Evolutionary conservation across 2,888 invertebrate species (phyloP).

Genomic region (Eulithis testata): DNA sequence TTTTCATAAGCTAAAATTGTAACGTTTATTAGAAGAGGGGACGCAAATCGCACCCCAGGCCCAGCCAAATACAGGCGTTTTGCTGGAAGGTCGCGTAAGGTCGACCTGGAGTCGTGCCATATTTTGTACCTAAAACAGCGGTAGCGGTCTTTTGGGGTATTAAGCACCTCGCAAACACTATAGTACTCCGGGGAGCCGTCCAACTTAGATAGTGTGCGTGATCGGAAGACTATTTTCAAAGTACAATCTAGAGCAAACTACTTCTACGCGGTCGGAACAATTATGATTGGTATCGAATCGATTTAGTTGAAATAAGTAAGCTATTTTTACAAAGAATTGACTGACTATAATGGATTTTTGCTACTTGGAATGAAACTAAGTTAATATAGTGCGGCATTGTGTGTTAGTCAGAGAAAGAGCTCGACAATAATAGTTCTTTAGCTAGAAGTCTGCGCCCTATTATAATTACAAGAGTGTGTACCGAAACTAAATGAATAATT

Average conservation of each 20-base stretch:
- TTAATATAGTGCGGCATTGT: too few relatives aligned
- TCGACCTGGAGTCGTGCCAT: conserved; percentile 7
- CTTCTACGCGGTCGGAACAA: conserved; percentile 34
- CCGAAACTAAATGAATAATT: too few relatives aligned
- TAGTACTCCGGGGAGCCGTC: conserved; percentile 20
- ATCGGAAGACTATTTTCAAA: conserved; percentile 31
- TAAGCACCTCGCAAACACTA: conserved; percentile 20
- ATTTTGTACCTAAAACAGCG: conserved; percentile 9
- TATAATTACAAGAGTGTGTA: too few relatives aligned
- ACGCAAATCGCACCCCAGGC: conserved; percentile 4
- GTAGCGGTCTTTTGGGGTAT: conserved; percentile 4
- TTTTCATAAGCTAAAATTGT: conserved; percentile 23
- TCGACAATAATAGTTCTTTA: too few relatives aligned
- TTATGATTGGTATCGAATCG: conserved; percentile 32
- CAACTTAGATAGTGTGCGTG: conserved; percentile 30
- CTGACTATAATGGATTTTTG: background rate
- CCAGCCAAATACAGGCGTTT: conserved; percentile 15
- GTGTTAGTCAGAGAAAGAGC: too few relatives aligned
- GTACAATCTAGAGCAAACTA: conserved; percentile 34
- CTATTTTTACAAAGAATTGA: background rate
- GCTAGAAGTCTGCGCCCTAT: too few relatives aligned
- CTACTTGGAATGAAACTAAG: background rate
- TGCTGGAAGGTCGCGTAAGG: conserved; percentile 16
- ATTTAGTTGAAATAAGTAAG: conserved; percentile 11
- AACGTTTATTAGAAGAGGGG: conserved; percentile 26